Evolutionary conservation across 1,140 invertebrate genomes (phyloP).

Genomic region (Stenopsyche tienmushanensis): DNA sequence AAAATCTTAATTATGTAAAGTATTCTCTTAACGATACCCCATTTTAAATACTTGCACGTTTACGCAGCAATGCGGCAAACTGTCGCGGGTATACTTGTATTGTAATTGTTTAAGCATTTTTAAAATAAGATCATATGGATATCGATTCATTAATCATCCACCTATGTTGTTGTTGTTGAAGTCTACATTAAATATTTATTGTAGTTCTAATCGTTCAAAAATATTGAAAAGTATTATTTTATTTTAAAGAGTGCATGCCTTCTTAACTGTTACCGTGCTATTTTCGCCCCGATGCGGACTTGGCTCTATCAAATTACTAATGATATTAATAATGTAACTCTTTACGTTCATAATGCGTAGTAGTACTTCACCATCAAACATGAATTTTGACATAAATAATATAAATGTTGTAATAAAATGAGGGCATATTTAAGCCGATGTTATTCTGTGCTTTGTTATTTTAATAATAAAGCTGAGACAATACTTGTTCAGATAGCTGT

Average conservation of each 20-base stretch:
- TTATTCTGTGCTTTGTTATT: not conserved
- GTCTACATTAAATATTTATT: conserved; percentile 37
- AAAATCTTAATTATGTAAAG: conserved; percentile 32
- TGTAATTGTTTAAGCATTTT: conserved; percentile 21
- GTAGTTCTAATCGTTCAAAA: conserved; percentile 33
- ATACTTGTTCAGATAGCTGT: conserved; percentile 33
- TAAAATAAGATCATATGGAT: conserved; percentile 13
- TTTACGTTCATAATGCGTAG: no score
- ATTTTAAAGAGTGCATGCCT: no score
- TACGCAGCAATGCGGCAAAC: conserved; percentile 15
- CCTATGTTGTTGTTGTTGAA: conserved; percentile 39
- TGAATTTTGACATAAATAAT: no score
- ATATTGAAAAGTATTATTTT: conserved; percentile 38
- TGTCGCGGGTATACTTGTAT: not conserved
- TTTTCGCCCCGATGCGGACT: no score
- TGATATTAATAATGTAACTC: no score
- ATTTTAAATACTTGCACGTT: conserved; percentile 9
- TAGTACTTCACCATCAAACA: no score
- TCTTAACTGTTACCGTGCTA: no score
- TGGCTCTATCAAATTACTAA: no score
- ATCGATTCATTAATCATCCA: conserved; percentile 30
- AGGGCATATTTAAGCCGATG: no score
- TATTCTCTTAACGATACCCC: conserved; percentile 27
- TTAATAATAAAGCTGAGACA: conserved; percentile 32
- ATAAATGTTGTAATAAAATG: no score